A percentile compares a stretch with the other conserved stretches of the same genome.
Evolutionary conservation across 1,140 invertebrate genomes (phyloP).

Genomic region (Danaus plexippus): DNA sequence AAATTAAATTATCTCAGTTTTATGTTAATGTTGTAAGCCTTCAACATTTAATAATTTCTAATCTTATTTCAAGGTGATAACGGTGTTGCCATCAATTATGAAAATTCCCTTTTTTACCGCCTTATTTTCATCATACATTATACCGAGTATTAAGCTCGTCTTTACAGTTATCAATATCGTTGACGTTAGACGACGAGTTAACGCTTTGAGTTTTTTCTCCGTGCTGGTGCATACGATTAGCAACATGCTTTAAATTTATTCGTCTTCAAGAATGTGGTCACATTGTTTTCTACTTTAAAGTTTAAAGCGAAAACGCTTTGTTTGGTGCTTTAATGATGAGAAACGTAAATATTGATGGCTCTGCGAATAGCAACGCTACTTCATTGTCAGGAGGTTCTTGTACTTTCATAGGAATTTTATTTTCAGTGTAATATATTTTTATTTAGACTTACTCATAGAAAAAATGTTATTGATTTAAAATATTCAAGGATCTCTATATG

Average conservation of each 20-base stretch:
- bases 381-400: too few species aligned
- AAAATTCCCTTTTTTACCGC: conserved; percentile 11
- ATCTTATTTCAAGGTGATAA: not conserved
- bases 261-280: conserved; percentile 40
- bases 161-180: conserved; percentile 23
- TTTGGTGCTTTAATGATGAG: not conserved
- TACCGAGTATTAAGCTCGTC: conserved; percentile 15
- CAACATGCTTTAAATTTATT: conserved; percentile 46
- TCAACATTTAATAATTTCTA: not conserved
- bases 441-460: too few species aligned
- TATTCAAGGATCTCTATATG: too few species aligned
- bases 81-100: conserved; percentile 1
- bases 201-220: conserved; percentile 30
- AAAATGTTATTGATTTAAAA: too few species aligned
- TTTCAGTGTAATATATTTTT: too few species aligned
- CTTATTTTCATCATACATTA: conserved; percentile 15
- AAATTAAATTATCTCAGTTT: too few species aligned
- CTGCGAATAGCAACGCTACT: too few species aligned
- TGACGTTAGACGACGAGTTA: conserved; percentile 36
- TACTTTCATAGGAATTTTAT: too few species aligned
- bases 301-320: conserved; percentile 13
- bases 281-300: conserved; percentile 37
- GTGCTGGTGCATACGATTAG: conserved; percentile 61
- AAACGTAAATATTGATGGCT: too few species aligned
- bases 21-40: too few species aligned